These are phyloP conservation scores for Orchestia grillus DNA, from an alignment of 1,140 invertebrate species.

Conservation along the genomic window DNA sequence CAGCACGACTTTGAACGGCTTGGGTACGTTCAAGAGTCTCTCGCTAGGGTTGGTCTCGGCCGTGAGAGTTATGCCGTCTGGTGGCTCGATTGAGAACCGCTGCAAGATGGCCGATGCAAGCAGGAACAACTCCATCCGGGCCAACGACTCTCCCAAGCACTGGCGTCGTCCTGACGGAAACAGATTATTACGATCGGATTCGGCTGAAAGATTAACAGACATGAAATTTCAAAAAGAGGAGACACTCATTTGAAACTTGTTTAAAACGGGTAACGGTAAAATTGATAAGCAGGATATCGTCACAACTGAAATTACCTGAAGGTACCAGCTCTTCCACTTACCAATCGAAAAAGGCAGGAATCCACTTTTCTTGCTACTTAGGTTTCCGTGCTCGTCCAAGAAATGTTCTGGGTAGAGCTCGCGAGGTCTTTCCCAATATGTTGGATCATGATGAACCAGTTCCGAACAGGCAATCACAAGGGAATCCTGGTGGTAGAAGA, in stretches of 20 bases:
- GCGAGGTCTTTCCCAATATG: background rate
- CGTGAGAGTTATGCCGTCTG: constrained; percentile 64
- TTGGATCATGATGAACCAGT: background rate
- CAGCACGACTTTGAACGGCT: background rate
- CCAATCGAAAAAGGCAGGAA: background rate
- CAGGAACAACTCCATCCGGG: constrained; percentile 80
- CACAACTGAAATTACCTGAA: background rate
- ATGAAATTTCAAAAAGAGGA: background rate
- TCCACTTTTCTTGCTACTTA: background rate
- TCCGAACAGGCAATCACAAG: background rate
- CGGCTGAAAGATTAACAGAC: background rate
- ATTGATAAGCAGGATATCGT: background rate
- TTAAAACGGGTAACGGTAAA: background rate
- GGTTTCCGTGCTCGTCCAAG: background rate
- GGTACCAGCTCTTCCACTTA: background rate
- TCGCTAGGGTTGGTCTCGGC: background rate
- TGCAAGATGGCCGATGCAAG: constrained; percentile 81
- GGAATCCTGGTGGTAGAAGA: background rate
- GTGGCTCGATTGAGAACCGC: constrained; percentile 71
- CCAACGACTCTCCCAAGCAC: constrained; percentile 83
- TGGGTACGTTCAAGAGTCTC: background rate
- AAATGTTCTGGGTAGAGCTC: background rate
- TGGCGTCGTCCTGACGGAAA: constrained; percentile 77
- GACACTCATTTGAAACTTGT: background rate
- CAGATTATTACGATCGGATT: background rate